Base-by-base conservation (phyloP, 2,888 invertebrate genomes). In the Nomada fucata region DNA sequence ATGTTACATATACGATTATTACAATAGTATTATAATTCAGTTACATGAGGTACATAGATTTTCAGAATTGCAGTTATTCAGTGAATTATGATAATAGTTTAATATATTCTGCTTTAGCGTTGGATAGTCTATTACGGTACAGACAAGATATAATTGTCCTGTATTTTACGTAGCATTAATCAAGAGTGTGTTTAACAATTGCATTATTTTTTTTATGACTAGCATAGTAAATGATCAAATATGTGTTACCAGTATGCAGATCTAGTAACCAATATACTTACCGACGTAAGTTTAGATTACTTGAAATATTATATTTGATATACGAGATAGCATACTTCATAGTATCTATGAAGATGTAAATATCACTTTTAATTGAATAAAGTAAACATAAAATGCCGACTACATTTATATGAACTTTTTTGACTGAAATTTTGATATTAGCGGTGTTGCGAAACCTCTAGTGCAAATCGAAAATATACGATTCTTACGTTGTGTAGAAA, bases 321-420 rank as follows among this genome's bases (percentile, higher is more conserved):
- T 72, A 75, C 18, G 50, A 76, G 59, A 67, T 75, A 55, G 50
- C 79, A 82, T 86, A 81, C 83, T 80, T 87, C 88, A 88, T 88
- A 88, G 87, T 76, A 88, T 88, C 88, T 88, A 88, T 88, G 88
- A 84, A 84, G 84, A 70, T 88, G 88, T 88, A 88, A 85, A 76
- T 79, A 83, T 79, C 84, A 79, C 77, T 83, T 85, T 88, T 83
- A 86, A 79, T 72, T 86, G 76, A 89, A 86, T 89, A 89, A 89
- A 88, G 47, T 47, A 47, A 76, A 80, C 55, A 36, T 36, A 75
- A 70, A 70, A 52, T 63, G 65, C 75, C 65, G 84, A 79, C 47
- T 29, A 36, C 20, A 83, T 86, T 85, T 79, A 83, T 84, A 86
- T 57, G 53, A 76, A 73, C 61, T 83, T 78, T 79, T 84, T 80